Evolutionary conservation across 2,797 vertebrate species (phyloP), one percentile per base, ranked within the genome.

Genomic region (Moxostoma hubbsi): DNA sequence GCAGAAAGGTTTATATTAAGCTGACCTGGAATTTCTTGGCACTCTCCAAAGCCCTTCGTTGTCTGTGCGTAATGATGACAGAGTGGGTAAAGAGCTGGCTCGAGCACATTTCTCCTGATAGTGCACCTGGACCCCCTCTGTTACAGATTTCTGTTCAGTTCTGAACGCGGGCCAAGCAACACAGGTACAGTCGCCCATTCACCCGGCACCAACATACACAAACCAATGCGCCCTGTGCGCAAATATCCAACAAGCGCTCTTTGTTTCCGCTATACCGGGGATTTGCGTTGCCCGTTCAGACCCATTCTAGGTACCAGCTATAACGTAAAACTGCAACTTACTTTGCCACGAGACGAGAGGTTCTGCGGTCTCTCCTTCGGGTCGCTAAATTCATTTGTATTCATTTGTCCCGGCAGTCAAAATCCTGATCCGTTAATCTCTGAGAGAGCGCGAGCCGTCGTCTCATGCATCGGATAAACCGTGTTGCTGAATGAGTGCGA

Each of bases 331-430:
- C 50, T 18, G 24, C 53, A 63, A 97, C 97, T 98, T 95, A 98
- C 97, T 96, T 95, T 92, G 93, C 94, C 92, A 92, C 89, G 90
- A 93, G 94, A 90, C 83, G 90, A 94, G 95, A 95, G 93, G 93
- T 95, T 94, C 92, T 92, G 94, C 94, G 96, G 93, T 92, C 93
- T 93, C 94, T 95, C 95, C 95, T 95, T 93, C 90, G 95, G 94
- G 91, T 94, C 93, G 95, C 94, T 95, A 93, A 92, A 93, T 95
- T 96, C 95, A 93, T 94, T 96, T 96, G 95, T 96, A 93, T 94
- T 95, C 97, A 97, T 96, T 94, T 93, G 94, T 96, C 94, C 95
- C 94, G 93, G 94, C 95, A 95, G 94, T 94, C 92, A 81, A 85
- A 77, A 75, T 82, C 91, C 92, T 90, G 91, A 90, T 92, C 89